Conservation (phyloP, 64 coral and sea anemone species). For the Montipora sp. region DNA sequence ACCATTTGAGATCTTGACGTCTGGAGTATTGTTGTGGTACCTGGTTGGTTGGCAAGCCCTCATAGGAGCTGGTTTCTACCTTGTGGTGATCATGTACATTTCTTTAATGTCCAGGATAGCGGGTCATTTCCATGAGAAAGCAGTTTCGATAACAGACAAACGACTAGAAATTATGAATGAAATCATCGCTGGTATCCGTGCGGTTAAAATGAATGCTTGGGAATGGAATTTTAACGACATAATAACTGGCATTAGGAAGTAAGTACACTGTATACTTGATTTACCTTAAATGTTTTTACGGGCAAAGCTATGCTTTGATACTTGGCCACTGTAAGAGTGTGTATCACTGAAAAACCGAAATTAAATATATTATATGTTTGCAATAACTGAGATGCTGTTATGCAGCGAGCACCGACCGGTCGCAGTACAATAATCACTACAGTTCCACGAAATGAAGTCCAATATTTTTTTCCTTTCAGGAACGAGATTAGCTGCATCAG, state of each 20-base stretch:
- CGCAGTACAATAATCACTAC: no score
- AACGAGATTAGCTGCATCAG: conserved; percentile 34
- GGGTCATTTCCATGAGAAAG: neutral
- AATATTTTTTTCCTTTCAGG: conserved; percentile 6
- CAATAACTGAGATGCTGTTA: no score
- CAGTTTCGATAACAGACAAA: conserved; percentile 35
- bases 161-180: conserved; percentile 57
- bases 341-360: no score
- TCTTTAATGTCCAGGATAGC: conserved; percentile 39
- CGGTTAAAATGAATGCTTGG: conserved; percentile 50
- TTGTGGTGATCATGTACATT: conserved; percentile 24
- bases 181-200: conserved; percentile 52
- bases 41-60: conserved; percentile 69
- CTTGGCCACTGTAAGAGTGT: no score
- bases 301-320: no score
- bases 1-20: conserved; percentile 31
- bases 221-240: conserved; percentile 37
- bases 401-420: no score
- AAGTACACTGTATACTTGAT: neutral
- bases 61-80: conserved; percentile 28
- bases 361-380: no score
- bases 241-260: no score
- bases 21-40: conserved; percentile 25
- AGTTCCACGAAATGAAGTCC: neutral
- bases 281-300: no score